Base-by-base conservation (phyloP, 2,113 vertebrate species). In the Mobula birostris region DNA sequence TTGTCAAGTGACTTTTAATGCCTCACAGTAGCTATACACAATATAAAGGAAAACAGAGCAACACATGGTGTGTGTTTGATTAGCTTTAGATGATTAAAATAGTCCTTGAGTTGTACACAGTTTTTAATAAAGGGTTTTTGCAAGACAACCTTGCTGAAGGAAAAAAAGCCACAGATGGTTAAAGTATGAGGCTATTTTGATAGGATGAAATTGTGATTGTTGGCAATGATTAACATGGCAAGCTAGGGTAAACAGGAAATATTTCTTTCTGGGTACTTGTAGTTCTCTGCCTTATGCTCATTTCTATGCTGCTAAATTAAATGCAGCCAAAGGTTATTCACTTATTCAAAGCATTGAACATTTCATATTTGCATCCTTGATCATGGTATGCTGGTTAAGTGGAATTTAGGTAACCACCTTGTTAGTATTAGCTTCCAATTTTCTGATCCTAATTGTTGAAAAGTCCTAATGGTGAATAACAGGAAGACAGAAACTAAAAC, bases 161-260 rank as follows among this genome's bases (percentile, higher is more conserved):
- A 93, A 72, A 74, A 56, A 5, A 74, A 93, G 8, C 32, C 36
- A 27, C 91, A 93, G 36, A 27, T 74, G 85, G 85, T 88, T 66
- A 63, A 88, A 88, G 29, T 66, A 63, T 87, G 85, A 88, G 5
- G 36, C 72, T 93, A 36, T 74, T 93, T 93, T 93, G 91, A 74
- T 48, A 6, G 68, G 68, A 93, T 6, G 21, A 48, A 74, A 29
- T 68, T 74, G 17, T 17, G 36, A 36, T 70, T 74, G 12, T 70
- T 93, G 91, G 91, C 68, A 93, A 74, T 74, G 68, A 93, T 74
- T 70, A 93, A 74, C 91, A 11, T 48, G 91, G 68, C 68, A 74
- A 93, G 32, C 36, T 93, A 66, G 68, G 48, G 70, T 93, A 93
- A 93, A 93, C 91, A 93, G 91, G 70, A 56, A 61, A 27, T 74